These are phyloP conservation scores for Neotragus pygmaeus DNA, from an alignment of 2,113 vertebrate genomes.

Conservation along the genomic window DNA sequence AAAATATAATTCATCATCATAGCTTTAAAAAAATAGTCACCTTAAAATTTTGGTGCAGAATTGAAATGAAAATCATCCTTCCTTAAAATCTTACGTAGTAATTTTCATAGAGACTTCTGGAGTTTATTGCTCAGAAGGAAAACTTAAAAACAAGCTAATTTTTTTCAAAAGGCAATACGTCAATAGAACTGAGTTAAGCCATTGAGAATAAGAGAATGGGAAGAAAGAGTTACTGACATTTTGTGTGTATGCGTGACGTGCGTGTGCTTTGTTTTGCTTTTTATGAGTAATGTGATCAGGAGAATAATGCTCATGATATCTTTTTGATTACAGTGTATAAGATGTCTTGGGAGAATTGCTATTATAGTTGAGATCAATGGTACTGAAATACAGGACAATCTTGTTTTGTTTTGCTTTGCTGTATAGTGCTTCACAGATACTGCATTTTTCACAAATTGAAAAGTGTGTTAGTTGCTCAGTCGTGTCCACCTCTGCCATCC, in stretches of 20 bases:
- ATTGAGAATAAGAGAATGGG: not conserved
- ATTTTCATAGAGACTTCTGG: not conserved
- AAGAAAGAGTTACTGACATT: not conserved
- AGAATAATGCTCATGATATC: not conserved
- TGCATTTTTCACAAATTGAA: not conserved
- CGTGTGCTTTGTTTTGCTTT: not conserved
- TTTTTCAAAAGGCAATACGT: not conserved
- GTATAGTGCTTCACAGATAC: not conserved
- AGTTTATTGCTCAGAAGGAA: not conserved
- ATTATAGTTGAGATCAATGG: not conserved
- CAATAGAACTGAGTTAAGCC: not conserved
- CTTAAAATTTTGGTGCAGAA: conserved; percentile 15
- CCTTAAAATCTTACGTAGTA: not conserved
- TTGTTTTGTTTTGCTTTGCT: not conserved
- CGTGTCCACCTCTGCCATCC: not conserved
- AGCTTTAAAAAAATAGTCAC: conserved; percentile 8
- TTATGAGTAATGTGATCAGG: not conserved
- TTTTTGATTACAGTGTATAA: not conserved
- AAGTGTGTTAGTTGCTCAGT: not conserved
- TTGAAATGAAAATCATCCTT: conserved; percentile 19
- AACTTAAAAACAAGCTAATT: not conserved
- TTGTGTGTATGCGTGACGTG: not conserved
- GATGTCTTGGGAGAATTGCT: not conserved
- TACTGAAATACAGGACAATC: not conserved
- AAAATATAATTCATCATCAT: conserved; percentile 36